These are phyloP conservation scores for Bemisia tabaci DNA, from an alignment of 1,140 invertebrate genomes.

Conservation along the genomic window DNA sequence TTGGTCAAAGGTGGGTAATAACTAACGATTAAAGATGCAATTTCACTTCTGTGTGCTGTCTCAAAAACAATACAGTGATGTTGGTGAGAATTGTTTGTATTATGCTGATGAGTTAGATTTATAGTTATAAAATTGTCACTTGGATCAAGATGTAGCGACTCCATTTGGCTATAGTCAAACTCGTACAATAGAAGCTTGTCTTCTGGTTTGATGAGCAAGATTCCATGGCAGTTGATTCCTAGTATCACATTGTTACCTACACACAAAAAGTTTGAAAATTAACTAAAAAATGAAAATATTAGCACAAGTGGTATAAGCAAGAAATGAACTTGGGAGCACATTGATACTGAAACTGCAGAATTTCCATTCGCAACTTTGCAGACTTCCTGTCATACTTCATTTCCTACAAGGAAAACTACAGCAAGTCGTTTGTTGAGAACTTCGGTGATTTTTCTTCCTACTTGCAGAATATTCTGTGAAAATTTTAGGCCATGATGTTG, in stretches of 20 bases:
- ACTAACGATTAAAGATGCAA: conserved; percentile 80
- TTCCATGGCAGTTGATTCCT: conserved; percentile 81
- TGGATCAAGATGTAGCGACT: conserved; percentile 80
- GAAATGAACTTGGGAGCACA: no score
- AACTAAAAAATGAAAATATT: not conserved
- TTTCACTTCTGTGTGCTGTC: conserved; percentile 75
- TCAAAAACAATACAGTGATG: conserved; percentile 90
- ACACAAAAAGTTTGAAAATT: conserved; percentile 11
- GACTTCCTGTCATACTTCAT: no score
- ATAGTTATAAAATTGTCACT: conserved; percentile 86
- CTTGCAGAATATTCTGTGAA: no score
- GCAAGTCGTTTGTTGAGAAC: no score
- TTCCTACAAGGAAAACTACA: no score
- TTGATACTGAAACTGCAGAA: no score
- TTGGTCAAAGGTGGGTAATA: conserved; percentile 73
- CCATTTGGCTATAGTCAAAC: conserved; percentile 74
- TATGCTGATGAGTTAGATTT: conserved; percentile 42
- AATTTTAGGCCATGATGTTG: no score
- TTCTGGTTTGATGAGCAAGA: conserved; percentile 74
- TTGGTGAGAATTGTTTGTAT: conserved; percentile 25
- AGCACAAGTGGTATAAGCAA: no score
- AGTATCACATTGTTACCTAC: conserved; percentile 46
- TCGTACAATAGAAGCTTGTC: conserved; percentile 82
- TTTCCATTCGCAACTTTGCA: no score
- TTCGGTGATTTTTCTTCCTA: no score